Percentiles rank a stretch among this genome's conserved stretches.
phyloP scores from a whole-genome alignment of 1,140 invertebrate genomes.

The Diorhabda carinulata region DNA sequence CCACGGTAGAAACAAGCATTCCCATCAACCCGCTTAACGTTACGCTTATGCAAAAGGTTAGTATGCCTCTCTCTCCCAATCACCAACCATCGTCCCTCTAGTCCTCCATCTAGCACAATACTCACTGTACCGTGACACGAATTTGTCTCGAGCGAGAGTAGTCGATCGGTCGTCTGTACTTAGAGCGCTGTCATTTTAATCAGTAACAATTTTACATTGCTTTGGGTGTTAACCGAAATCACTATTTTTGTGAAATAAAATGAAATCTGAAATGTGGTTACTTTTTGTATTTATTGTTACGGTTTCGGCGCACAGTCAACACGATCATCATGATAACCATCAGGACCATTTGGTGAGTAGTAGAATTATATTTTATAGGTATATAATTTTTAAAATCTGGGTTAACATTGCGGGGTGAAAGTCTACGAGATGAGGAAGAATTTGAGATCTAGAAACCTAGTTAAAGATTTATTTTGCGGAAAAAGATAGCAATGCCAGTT shows the following conservation, averaged over 20 bases:
- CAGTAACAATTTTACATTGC: too few species aligned
- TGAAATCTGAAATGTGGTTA: too few species aligned
- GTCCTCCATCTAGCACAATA: neutral
- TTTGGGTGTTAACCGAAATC: too few species aligned
- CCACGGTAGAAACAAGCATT: neutral
- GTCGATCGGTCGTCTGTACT: too few species aligned
- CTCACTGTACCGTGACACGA: too few species aligned
- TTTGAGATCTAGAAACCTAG: neutral
- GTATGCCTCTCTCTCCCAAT: neutral
- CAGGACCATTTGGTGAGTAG: neutral
- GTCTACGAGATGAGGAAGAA: neutral
- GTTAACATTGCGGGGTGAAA: neutral
- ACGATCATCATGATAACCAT: neutral
- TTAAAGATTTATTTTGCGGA: neutral
- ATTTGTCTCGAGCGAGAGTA: too few species aligned
- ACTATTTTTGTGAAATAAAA: too few species aligned
- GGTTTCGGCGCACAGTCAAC: neutral
- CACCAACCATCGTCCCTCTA: neutral
- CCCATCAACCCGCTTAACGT: neutral
- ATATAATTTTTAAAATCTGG: neutral
- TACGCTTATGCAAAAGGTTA: neutral
- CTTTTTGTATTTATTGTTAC: too few species aligned
- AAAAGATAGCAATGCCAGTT: too few species aligned
- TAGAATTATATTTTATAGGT: too few species aligned
- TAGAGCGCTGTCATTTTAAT: too few species aligned